Conservation (phyloP, 2,113 vertebrate species). For the Pluvialis apricaria region DNA sequence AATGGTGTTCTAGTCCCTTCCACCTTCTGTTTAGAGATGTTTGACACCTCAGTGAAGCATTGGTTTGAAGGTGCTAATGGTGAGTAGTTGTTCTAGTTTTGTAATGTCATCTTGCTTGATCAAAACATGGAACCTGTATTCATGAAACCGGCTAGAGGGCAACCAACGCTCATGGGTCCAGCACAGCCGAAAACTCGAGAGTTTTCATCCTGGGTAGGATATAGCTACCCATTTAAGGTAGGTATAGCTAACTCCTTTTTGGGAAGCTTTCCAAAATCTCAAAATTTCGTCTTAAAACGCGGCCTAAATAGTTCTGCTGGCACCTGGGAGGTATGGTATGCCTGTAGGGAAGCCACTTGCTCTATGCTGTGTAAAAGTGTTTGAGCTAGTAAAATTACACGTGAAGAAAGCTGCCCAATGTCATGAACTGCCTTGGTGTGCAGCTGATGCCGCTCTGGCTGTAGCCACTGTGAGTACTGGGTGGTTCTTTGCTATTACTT, state of each 20-base stretch:
- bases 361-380: background rate
- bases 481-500: background rate
- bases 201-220: background rate
- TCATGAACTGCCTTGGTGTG: background rate
- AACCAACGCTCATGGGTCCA: background rate
- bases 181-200: background rate
- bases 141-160: background rate
- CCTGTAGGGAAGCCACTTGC: background rate
- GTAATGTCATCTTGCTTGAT: background rate
- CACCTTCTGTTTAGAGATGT: background rate
- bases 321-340: background rate
- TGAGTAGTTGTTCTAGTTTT: background rate
- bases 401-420: background rate
- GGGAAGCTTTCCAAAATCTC: background rate
- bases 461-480: background rate
- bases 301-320: background rate
- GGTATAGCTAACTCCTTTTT: background rate
- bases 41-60: background rate
- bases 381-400: background rate
- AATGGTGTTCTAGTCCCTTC: background rate
- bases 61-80: background rate
- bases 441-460: background rate
- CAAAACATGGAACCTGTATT: background rate
- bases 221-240: background rate
- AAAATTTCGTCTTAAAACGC: background rate